phyloP scores from a whole-genome alignment of 2,797 vertebrate species.

The Gorsachius magnificus region DNA sequence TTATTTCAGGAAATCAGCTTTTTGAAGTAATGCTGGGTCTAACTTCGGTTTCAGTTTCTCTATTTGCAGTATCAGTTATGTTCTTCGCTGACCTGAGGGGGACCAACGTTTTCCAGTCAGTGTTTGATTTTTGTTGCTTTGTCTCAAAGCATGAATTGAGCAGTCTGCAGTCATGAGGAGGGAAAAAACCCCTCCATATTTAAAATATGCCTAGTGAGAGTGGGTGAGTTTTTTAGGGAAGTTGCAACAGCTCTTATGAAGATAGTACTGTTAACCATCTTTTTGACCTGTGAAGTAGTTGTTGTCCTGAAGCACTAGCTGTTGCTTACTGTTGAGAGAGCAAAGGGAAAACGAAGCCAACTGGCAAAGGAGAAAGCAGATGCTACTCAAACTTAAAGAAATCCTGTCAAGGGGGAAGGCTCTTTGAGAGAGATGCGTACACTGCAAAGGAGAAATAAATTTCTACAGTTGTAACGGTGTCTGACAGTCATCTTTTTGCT shows the following conservation, averaged over 20 bases:
- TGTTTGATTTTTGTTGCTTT: not conserved
- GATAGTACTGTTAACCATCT: not conserved
- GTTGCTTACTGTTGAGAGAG: not conserved
- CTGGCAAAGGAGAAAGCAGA: not conserved
- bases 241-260: not conserved
- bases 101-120: accelerated
- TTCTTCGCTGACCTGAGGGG: not conserved
- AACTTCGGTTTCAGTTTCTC: not conserved
- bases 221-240: not conserved
- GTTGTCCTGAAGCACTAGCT: not conserved
- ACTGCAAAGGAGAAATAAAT: not conserved
- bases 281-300: not conserved
- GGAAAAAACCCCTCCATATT: not conserved
- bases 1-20: not conserved
- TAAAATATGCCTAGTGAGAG: not conserved
- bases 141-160: not conserved
- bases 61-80: not conserved
- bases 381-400: not conserved
- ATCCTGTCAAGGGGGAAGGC: not conserved
- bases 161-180: not conserved
- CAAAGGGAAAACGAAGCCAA: not conserved
- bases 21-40: not conserved
- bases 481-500: not conserved
- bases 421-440: not conserved
- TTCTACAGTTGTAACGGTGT: not conserved